A percentile compares a stretch with the other conserved stretches of the same genome.
phyloP scores from a whole-genome alignment of 2,113 vertebrate species.

The Petrocephalus microphthalmus region DNA sequence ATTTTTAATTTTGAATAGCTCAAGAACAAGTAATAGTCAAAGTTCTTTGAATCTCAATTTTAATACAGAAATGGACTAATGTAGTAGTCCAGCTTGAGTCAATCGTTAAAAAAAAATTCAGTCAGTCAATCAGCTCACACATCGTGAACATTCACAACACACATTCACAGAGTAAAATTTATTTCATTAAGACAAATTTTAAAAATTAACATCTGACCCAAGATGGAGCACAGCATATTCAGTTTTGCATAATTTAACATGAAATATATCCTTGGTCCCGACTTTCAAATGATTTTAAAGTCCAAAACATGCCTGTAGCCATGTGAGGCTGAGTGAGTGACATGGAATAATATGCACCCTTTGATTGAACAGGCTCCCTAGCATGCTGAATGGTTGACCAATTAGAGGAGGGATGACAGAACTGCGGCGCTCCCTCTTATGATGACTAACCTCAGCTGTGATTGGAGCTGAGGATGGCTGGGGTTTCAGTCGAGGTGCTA shows the following conservation, averaged over 20 bases:
- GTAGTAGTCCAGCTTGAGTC: neutral
- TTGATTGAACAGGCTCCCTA: neutral
- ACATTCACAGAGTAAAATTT: neutral
- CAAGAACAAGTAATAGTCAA: neutral
- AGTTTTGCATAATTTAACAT: slow-evolving; percentile 15
- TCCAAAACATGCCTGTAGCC: slow-evolving; percentile 5
- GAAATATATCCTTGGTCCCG: neutral
- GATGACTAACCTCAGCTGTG: neutral
- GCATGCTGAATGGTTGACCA: neutral
- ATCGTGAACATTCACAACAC: neutral
- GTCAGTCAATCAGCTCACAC: neutral
- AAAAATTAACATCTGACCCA: neutral
- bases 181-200: neutral
- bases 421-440: neutral
- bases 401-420: neutral
- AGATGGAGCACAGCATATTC: neutral
- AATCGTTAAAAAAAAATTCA: neutral
- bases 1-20: neutral
- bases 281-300: neutral
- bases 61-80: neutral
- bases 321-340: neutral
- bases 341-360: slow-evolving; percentile 5
- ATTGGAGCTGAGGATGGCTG: neutral
- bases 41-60: neutral
- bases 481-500: neutral